Base-by-base conservation (phyloP, 92 coral and sea anemone species). In the Parazoanthus atlanticus region DNA sequence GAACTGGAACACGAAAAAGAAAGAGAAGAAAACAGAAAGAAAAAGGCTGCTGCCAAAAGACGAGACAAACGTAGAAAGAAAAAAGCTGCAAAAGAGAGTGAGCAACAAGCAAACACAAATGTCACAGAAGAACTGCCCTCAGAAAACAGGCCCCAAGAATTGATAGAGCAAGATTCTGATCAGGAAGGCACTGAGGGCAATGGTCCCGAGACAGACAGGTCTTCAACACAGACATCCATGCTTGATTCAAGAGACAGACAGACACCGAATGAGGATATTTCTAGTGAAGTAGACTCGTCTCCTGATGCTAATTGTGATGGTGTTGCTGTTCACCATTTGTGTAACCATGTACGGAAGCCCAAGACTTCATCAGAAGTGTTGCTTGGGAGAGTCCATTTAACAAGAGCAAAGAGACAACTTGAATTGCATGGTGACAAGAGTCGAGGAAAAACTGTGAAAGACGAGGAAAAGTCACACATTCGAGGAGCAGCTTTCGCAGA, bases 1-100 rank as follows among this genome's bases (percentile, higher is more conserved):
- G 99, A 97, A 85, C 95, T 97, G 38, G 99, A 97, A 80, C 95
- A 94, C 66, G 99, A 97, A 85, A 97, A 95, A 88, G 98, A 94
- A 71, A 92, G 94, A 38, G 97, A 97, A 85, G 95, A 94, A 75
- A 95, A 95, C 82, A 88, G 96, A 46, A 97, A 95, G 92, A 97
- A 97, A 89, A 95, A 95, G 89, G 98, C 95, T 40, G 99, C 99
- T 12, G 99, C 98, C 2, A 97, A 97, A 54, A 88, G 98, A 30
- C 75, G 99, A 89, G 99, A 97, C 90, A 97, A 97, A 74, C 91
- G 98, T 15, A 92, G 94, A 74, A 92, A 97, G 89, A 91, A 94
- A 47, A 97, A 97, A 83, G 98, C 96, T 31, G 98, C 98, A 0
- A 94, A 89, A 78, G 99, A 97, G 77, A 88, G 75, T 58, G 98